These are phyloP conservation scores for Diploptera punctata DNA, from an alignment of 2,888 invertebrate species.

Conservation along the genomic window DNA sequence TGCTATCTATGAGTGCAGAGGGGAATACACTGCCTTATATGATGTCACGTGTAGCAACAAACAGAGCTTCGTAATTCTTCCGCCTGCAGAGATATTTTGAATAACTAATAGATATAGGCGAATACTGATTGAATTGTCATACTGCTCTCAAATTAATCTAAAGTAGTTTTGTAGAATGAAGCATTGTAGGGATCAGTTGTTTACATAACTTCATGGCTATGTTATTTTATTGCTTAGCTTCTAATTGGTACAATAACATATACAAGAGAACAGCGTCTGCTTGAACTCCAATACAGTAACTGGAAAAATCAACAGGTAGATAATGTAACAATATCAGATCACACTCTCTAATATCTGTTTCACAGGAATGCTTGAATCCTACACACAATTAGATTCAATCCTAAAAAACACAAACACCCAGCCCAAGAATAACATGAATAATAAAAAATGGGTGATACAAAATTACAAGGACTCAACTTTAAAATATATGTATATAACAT, in stretches of 20 bases:
- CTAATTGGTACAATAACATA: constrained; percentile 17
- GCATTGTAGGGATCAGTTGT: no score
- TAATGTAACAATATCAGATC: constrained; percentile 19
- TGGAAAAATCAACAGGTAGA: constrained; percentile 15
- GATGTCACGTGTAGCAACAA: no score
- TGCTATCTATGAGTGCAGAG: no score
- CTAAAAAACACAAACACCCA: constrained; percentile 7
- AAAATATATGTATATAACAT: background rate
- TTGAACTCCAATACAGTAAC: constrained; percentile 1
- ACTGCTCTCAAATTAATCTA: no score
- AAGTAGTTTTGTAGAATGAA: no score
- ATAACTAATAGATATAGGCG: no score
- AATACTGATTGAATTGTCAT: no score
- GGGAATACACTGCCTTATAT: no score
- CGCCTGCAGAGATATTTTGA: no score
- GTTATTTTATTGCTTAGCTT: constrained; percentile 21
- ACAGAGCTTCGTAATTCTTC: no score
- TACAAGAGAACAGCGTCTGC: constrained; percentile 4
- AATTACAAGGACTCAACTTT: background rate
- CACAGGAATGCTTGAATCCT: constrained; percentile 4
- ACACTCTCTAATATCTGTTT: background rate
- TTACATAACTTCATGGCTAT: background rate
- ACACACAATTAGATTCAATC: constrained; percentile 1
- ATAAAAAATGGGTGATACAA: background rate
- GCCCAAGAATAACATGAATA: constrained; percentile 9